These are phyloP conservation scores for Leptosomus discolor DNA, from an alignment of 2,113 vertebrate species.

Conservation along the genomic window DNA sequence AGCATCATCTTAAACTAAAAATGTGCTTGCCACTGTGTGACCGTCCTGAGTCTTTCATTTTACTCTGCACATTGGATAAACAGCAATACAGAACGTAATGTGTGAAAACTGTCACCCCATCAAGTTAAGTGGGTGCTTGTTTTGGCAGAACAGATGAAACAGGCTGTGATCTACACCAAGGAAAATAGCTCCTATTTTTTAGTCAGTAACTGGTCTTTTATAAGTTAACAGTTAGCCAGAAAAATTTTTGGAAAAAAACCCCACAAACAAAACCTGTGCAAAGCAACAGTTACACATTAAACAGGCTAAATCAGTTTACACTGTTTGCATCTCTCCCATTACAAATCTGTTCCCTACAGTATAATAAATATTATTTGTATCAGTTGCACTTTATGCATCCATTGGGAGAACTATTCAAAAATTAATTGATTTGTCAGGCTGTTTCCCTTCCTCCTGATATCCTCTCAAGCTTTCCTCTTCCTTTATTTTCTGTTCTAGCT, in stretches of 20 bases:
- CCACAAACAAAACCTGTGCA: background rate
- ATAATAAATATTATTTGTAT: background rate
- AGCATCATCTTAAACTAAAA: background rate
- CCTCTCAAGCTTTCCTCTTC: background rate
- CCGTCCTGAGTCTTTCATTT: background rate
- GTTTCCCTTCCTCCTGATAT: background rate
- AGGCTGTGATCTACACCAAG: background rate
- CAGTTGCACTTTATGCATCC: background rate
- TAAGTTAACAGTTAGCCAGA: background rate
- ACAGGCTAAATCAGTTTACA: background rate
- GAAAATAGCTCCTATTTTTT: background rate
- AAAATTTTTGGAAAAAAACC: background rate
- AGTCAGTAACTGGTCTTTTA: background rate
- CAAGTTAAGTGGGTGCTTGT: background rate
- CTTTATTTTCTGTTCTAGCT: background rate
- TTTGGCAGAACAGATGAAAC: background rate
- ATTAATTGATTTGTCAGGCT: background rate
- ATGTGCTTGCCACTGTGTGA: background rate
- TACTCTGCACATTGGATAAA: background rate
- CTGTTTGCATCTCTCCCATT: background rate
- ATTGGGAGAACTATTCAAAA: background rate
- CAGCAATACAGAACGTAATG: accelerated
- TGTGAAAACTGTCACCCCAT: background rate
- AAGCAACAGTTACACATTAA: background rate
- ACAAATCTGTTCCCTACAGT: background rate